Evolutionary conservation across 2,888 invertebrate species (phyloP), one percentile per base, ranked within the genome.

Genomic region (Lysandra bellargus): DNA sequence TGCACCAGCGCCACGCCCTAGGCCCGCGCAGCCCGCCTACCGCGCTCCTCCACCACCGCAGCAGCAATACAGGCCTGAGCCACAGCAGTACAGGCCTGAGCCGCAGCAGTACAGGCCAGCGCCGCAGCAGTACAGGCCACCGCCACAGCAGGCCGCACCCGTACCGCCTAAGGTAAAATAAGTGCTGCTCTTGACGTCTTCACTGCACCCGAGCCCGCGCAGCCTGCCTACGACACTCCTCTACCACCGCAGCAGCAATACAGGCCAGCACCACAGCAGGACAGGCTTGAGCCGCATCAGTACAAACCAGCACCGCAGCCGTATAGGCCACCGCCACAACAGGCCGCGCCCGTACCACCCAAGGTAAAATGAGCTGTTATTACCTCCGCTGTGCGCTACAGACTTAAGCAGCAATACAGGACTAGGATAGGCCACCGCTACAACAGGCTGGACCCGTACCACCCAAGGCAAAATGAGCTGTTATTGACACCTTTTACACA

Each of bases 101-200:
- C 82, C 87, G 2, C 88, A 85, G 78, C 86, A 80, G 80, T 84
- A 81, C 82, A 85, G 78, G 79, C 87, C 84, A 1, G 57, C 78
- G 7, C 84, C 82, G 2, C 84, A 81, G 69, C 83, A 86, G 80
- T 86, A 86, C 82, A 83, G 86, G 33, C 84, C 85, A 0, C 84
- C 84, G 37, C 84, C 85, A 0, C 84, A 84, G 79, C 85, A 86
- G 77, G 84, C 88, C 0, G 87, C 87, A 0, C 93, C 93, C 17
- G 78, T 89, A 0, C 93, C 93, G 2, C 92, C 92, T 44, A 92
- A 89, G 89, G 93, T 93, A 0, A 57, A 17, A 49, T 49, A 2
- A 17, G 14, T 53, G 53, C 53, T 53, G 14, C 14, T 53, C 14
- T 14, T 53, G 53, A 53, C 14, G 53, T 53, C 4, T 53, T 7